Percentiles rank a stretch among this genome's conserved stretches.
phyloP scores from a whole-genome alignment of 1,140 invertebrate species.

The Bathynomus jamesi region DNA sequence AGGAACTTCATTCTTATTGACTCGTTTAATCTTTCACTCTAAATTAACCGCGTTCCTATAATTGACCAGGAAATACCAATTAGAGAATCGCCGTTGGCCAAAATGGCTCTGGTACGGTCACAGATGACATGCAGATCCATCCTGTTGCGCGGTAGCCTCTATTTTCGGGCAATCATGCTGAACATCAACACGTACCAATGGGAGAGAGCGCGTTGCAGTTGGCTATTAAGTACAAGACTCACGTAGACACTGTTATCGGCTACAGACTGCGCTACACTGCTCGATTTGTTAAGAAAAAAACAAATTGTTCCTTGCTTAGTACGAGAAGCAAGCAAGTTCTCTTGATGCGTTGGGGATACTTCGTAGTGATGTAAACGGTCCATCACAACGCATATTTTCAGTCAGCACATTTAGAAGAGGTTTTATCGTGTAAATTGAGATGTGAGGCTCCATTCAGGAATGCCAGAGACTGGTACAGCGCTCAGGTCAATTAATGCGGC shows the following conservation, averaged over 20 bases:
- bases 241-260: conserved; percentile 69
- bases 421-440: too few species aligned
- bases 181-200: conserved; percentile 76
- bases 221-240: conserved; percentile 66
- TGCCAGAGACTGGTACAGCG: too few species aligned
- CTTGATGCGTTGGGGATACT: too few species aligned
- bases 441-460: too few species aligned
- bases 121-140: conserved; percentile 74
- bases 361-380: too few species aligned
- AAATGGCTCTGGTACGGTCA: conserved; percentile 69
- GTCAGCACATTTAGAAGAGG: too few species aligned
- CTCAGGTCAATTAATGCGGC: too few species aligned
- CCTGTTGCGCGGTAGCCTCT: conserved; percentile 65
- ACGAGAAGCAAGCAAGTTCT: conserved; percentile 61
- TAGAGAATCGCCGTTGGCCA: conserved; percentile 62
- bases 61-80: conserved; percentile 44
- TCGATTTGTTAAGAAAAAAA: conserved; percentile 65
- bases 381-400: too few species aligned
- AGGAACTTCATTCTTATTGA: too few species aligned
- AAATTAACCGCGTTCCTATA: too few species aligned
- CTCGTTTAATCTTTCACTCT: too few species aligned
- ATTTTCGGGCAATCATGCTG: conserved; percentile 66
- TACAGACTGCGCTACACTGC: conserved; percentile 65
- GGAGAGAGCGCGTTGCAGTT: conserved; percentile 75
- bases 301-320: conserved; percentile 60